Percentiles rank a stretch among this genome's conserved stretches.
Conservation (phyloP, 30 jellyfish, hydroid and myxozoan genomes). For the Cassiopea andromeda region DNA sequence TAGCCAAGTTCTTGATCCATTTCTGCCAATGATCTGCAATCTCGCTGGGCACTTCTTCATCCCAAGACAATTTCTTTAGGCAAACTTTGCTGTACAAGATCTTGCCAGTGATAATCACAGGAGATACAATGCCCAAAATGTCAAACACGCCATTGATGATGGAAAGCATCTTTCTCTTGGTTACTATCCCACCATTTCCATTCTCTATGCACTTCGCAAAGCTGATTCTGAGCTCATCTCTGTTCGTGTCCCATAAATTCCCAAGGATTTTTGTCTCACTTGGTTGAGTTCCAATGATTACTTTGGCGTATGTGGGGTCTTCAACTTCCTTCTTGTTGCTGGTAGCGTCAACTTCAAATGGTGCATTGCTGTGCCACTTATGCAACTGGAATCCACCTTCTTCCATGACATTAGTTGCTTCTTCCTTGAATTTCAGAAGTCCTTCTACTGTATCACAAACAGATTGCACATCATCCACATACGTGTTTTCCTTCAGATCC, state of each 20-base stretch:
- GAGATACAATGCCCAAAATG: slow-evolving; percentile 72
- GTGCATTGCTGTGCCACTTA: slow-evolving; percentile 68
- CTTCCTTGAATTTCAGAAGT: slow-evolving; percentile 58
- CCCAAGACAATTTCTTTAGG: slow-evolving; percentile 57
- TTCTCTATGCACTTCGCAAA: slow-evolving; percentile 40
- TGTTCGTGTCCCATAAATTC: slow-evolving; percentile 72
- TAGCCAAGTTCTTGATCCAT: slow-evolving; percentile 50
- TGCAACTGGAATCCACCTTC: slow-evolving; percentile 64
- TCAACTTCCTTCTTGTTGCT: not conserved
- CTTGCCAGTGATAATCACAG: slow-evolving; percentile 71
- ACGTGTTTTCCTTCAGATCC: slow-evolving; percentile 3
- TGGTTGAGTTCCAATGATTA: not conserved
- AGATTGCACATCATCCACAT: slow-evolving; percentile 10
- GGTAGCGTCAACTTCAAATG: slow-evolving; percentile 18
- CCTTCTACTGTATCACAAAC: slow-evolving; percentile 10
- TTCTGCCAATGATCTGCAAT: slow-evolving; percentile 34
- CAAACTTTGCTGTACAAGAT: slow-evolving; percentile 65
- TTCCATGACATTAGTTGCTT: slow-evolving; percentile 52
- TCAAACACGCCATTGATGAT: slow-evolving; percentile 47
- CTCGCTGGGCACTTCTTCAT: slow-evolving; percentile 56
- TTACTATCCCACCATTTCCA: slow-evolving; percentile 25
- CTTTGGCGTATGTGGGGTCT: slow-evolving; percentile 17
- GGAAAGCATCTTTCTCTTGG: slow-evolving; percentile 74
- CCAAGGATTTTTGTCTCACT: slow-evolving; percentile 71
- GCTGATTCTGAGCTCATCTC: slow-evolving; percentile 47